phyloP scores from a whole-genome alignment of 1,140 invertebrate species.

The Drosophila oshimai region DNA sequence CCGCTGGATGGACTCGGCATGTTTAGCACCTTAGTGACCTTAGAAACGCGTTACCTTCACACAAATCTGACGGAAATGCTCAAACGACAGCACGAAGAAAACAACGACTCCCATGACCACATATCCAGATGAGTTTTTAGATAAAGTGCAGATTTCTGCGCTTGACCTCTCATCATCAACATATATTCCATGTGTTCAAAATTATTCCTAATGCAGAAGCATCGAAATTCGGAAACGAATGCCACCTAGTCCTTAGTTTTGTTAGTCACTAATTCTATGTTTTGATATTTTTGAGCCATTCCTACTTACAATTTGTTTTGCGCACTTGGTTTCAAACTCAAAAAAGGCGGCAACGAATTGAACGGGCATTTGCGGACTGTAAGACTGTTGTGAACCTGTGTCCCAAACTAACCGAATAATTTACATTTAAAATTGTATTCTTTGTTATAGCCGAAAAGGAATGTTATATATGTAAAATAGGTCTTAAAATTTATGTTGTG shows the following conservation, averaged over 20 bases:
- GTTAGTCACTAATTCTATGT: slow-evolving; percentile 31
- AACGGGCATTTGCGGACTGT: neutral
- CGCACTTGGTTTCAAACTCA: slow-evolving; percentile 50
- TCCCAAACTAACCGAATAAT: neutral
- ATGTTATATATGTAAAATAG: neutral
- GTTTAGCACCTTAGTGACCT: slow-evolving; percentile 78
- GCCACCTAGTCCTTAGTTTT: slow-evolving; percentile 59
- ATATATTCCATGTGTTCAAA: slow-evolving; percentile 53
- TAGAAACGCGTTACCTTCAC: slow-evolving; percentile 77
- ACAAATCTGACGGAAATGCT: slow-evolving; percentile 43
- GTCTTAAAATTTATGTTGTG: neutral
- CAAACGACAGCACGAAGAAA: slow-evolving; percentile 26
- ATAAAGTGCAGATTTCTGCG: neutral
- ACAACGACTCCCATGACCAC: slow-evolving; percentile 51
- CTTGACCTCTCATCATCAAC: neutral
- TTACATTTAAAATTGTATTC: too few relatives aligned
- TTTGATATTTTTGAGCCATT: slow-evolving; percentile 57
- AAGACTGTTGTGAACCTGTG: neutral
- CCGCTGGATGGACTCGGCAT: slow-evolving; percentile 58
- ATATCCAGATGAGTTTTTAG: slow-evolving; percentile 52
- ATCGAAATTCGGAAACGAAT: slow-evolving; percentile 29
- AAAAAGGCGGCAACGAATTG: slow-evolving; percentile 8
- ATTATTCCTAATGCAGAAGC: slow-evolving; percentile 58
- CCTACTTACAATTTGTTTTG: slow-evolving; percentile 69
- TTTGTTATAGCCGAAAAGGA: neutral